Conservation (phyloP, 2,113 vertebrate genomes). For the Anoplopoma fimbria region DNA sequence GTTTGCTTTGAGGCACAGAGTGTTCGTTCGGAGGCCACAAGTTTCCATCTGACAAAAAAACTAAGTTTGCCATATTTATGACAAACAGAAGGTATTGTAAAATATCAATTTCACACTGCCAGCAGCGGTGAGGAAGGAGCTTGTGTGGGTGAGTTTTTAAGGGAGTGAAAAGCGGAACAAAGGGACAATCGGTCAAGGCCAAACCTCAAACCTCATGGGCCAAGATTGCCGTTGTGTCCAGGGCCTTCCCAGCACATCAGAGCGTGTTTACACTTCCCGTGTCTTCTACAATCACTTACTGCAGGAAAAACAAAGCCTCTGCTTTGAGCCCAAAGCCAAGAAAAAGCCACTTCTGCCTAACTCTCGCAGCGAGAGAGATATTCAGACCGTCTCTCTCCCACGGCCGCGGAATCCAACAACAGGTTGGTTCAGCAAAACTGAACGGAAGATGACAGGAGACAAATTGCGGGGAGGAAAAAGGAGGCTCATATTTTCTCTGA, state of each 20-base stretch:
- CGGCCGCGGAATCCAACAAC: conserved; percentile 61
- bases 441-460: conserved; percentile 62
- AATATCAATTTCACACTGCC: conserved; percentile 28
- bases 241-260: conserved; percentile 65
- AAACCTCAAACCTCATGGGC: conserved; percentile 70
- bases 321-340: conserved; percentile 79
- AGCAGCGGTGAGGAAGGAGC: conserved; percentile 11
- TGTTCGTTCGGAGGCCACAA: conserved; percentile 37
- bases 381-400: conserved; percentile 58
- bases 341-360: conserved; percentile 75
- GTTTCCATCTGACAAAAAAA: conserved; percentile 59
- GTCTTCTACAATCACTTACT: conserved; percentile 81
- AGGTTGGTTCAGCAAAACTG: conserved; percentile 55
- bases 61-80: conserved; percentile 39
- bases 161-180: conserved; percentile 68
- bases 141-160: conserved; percentile 55
- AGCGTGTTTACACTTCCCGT: conserved; percentile 76
- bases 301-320: conserved; percentile 77
- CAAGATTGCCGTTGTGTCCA: conserved; percentile 62
- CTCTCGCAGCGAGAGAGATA: conserved; percentile 52
- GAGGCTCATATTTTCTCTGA: conserved; percentile 54
- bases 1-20: conserved; percentile 33
- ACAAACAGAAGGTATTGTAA: conserved; percentile 36
- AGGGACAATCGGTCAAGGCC: conserved; percentile 60
- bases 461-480: conserved; percentile 56